Percentiles rank a stretch among this genome's conserved stretches.
Evolutionary conservation across 2,888 invertebrate genomes (phyloP).

Genomic region (Philopedon plagiatum): DNA sequence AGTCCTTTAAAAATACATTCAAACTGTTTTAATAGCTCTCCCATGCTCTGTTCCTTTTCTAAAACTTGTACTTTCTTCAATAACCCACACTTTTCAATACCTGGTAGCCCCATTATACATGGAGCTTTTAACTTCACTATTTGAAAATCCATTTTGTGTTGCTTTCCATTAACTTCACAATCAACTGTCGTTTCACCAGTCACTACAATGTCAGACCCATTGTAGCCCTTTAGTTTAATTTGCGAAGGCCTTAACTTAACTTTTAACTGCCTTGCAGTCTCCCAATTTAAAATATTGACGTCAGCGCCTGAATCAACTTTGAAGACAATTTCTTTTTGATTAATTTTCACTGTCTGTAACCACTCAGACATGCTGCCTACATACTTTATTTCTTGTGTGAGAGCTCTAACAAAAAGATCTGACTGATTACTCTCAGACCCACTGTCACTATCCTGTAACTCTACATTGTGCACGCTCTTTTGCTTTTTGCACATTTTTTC

Average conservation of each 20-base stretch:
- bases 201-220: slow-evolving; percentile 4
- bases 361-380: slow-evolving; percentile 5
- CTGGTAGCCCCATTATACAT: slow-evolving; percentile 19
- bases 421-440: not conserved
- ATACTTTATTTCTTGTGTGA: slow-evolving; percentile 5
- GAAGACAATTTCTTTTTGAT: not conserved
- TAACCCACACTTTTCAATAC: not conserved
- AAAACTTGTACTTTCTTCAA: not conserved
- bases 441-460: not conserved
- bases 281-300: slow-evolving; percentile 12
- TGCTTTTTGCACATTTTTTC: not conserved
- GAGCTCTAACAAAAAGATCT: not conserved
- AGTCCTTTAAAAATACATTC: not conserved
- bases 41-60: not conserved
- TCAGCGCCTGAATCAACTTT: slow-evolving; percentile 10
- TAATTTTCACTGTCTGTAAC: not conserved
- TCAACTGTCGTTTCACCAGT: not conserved
- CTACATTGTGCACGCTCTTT: not conserved
- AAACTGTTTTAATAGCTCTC: not conserved
- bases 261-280: not conserved
- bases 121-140: slow-evolving; percentile 10
- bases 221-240: slow-evolving; percentile 7
- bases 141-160: not conserved
- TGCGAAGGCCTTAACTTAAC: not conserved
- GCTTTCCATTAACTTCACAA: not conserved